A percentile compares a stretch with the other conserved stretches of the same genome.
phyloP scores from a whole-genome alignment of 2,797 vertebrate species.

The Echiichthys vipera region DNA sequence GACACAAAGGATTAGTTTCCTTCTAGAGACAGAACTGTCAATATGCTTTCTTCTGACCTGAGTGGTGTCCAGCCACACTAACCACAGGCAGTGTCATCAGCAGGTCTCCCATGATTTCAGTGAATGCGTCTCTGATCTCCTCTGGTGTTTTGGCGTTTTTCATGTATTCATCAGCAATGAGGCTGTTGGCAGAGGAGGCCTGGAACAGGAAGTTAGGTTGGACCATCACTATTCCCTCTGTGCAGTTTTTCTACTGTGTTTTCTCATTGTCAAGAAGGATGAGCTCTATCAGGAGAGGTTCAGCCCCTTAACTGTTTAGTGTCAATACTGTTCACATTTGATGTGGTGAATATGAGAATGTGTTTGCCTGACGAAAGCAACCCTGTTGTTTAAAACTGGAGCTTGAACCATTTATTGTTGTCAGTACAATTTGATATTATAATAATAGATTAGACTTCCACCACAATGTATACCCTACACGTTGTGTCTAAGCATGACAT shows the following conservation, averaged over 20 bases:
- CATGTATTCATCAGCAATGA: conserved; percentile 84
- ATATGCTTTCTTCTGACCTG: conserved; percentile 79
- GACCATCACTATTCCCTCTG: neutral
- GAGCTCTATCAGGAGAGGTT: too few species aligned
- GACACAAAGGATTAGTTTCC: neutral
- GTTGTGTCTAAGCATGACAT: too few species aligned
- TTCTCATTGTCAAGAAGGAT: neutral
- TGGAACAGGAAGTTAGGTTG: conserved; percentile 32
- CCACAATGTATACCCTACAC: too few species aligned
- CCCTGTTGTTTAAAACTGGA: neutral
- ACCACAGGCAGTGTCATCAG: conserved; percentile 84
- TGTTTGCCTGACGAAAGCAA: neutral
- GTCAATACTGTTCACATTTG: neutral
- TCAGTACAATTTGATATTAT: too few species aligned
- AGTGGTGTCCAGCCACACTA: conserved; percentile 83
- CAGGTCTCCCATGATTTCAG: conserved; percentile 85
- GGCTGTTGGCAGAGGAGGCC: conserved; percentile 59
- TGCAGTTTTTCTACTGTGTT: neutral
- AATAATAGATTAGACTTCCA: too few species aligned
- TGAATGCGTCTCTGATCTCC: conserved; percentile 83
- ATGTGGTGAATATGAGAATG: neutral
- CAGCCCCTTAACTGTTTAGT: neutral
- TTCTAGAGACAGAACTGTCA: neutral
- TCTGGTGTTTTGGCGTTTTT: conserved; percentile 74
- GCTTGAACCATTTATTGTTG: too few species aligned